phyloP scores from a whole-genome alignment of 2,797 vertebrate genomes.

The Neosilurus mollespiculum region DNA sequence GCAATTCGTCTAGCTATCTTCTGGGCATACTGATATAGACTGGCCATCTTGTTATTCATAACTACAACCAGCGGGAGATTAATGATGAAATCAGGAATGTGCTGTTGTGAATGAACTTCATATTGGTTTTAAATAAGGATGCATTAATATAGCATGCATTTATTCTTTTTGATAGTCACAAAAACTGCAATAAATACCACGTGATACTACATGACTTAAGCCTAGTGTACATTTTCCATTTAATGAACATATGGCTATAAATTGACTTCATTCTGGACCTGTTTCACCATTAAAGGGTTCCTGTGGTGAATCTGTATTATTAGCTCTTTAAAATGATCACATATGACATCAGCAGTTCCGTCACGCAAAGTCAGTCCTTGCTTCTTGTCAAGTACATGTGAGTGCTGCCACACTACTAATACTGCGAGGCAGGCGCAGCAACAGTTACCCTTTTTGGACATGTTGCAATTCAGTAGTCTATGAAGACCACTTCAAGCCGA shows the following conservation, averaged over 20 bases:
- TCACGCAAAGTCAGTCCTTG: too few species aligned
- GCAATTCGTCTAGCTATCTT: neutral
- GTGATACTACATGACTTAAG: neutral
- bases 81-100: constrained; percentile 22
- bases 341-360: too few species aligned
- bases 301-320: too few species aligned
- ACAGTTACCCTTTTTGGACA: too few species aligned
- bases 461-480: too few species aligned
- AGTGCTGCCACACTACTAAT: too few species aligned
- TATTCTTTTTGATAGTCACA: neutral
- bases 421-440: too few species aligned
- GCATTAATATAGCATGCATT: neutral
- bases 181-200: neutral
- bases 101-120: constrained; percentile 14
- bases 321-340: too few species aligned
- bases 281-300: neutral
- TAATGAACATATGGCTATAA: neutral
- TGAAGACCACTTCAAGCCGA: too few species aligned
- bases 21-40: neutral
- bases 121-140: constrained; percentile 22
- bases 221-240: neutral
- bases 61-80: constrained; percentile 5
- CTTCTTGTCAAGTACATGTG: too few species aligned
- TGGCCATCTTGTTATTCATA: constrained; percentile 1
- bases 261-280: neutral